Base-by-base conservation (phyloP, 1,140 invertebrate species). In the Brachionus angularis region DNA sequence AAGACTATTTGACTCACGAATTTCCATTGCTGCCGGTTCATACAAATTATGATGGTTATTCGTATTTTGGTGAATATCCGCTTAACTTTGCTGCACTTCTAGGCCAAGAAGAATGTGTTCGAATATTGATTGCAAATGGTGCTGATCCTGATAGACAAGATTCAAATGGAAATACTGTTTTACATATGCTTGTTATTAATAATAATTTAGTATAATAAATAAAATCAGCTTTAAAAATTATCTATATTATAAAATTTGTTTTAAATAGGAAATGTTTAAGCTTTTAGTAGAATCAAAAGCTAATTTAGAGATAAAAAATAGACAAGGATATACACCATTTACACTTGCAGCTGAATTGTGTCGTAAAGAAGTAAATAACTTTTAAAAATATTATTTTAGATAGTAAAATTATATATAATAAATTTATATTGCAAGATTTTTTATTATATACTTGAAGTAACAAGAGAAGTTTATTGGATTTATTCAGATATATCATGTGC, bases 41-140 rank as follows among this genome's bases (percentile, higher is more conserved):
- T 73, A 98, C 94, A 8, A 93, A 96, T 83, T 98, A 97, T 79
- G 86, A 89, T 76, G 95, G 95, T 86, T 93, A 82, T 76, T 92
- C 96, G 0, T 98, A 98, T 80, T 97, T 93, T 90, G 95, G 95
- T 33, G 94, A 98, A 82, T 98, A 96, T 83, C 93, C 96, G 0
- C 81, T 97, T 12, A 88, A 88, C 55, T 98, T 98, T 83, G 93
- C 95, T 2, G 94, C 94, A 0, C 97, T 94, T 79, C 83, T 97
- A 0, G 91, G 91, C 1, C 95, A 98, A 82, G 93, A 96, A 78
- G 95, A 98, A 79, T 96, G 93, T 79, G 96, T 95, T 75, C 85
- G 95, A 7, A 83, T 98, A 73, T 90, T 98, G 67, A 79, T 96
- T 39, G 91, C 93, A 0, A 88, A 91, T 80, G 91, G 91, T n/a